These are phyloP conservation scores for Leptoclinus maculatus DNA, from an alignment of 2,797 vertebrate species.

Conservation along the genomic window DNA sequence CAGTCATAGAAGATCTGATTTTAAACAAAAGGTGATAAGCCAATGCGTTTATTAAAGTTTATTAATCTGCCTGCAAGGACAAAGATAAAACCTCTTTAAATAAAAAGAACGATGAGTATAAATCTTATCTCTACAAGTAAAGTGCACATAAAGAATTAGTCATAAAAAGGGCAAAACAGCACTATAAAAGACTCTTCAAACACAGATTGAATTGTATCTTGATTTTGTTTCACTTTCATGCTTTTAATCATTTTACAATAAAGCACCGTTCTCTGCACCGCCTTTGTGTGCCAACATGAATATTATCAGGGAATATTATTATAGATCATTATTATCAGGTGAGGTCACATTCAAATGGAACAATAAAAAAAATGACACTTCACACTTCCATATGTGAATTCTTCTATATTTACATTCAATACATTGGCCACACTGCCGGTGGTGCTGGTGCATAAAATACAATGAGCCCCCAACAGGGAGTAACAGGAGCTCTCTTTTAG, in stretches of 20 bases:
- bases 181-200: conserved; percentile 17
- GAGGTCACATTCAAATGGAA: background rate
- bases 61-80: conserved; percentile 41
- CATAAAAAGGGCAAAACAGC: conserved; percentile 17
- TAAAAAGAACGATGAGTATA: conserved; percentile 17
- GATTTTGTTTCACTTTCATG: background rate
- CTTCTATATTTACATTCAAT: background rate
- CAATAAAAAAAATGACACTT: too few species aligned
- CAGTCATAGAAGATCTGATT: conserved; percentile 18
- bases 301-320: conserved; percentile 13
- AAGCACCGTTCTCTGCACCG: background rate
- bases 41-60: conserved; percentile 40
- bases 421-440: background rate
- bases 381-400: background rate
- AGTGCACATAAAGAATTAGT: conserved; percentile 5
- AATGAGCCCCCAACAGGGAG: background rate
- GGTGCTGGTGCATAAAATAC: background rate
- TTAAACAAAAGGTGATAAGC: conserved; percentile 42
- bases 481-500: background rate
- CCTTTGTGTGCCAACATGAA: conserved; percentile 2
- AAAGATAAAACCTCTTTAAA: conserved; percentile 44
- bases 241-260: background rate
- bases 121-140: conserved; percentile 7
- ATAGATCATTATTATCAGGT: background rate
- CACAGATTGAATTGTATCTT: conserved; percentile 6